These are phyloP conservation scores for Lordiphosa collinella DNA, from an alignment of 1,140 invertebrate genomes.

Conservation along the genomic window DNA sequence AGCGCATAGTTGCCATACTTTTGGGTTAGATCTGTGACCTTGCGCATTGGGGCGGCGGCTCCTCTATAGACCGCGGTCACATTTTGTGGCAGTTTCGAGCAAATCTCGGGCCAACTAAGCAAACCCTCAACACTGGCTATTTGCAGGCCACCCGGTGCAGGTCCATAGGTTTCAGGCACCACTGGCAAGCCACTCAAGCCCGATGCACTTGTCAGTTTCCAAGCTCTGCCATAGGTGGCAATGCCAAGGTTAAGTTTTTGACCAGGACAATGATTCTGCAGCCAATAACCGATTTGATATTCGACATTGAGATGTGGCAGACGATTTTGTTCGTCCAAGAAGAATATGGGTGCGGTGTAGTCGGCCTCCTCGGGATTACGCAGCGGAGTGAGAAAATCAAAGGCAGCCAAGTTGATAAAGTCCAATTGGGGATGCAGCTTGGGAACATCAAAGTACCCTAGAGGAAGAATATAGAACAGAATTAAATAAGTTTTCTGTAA, in stretches of 20 bases:
- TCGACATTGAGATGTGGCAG: constrained; percentile 82
- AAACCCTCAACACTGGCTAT: constrained; percentile 82
- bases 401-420: constrained; percentile 88
- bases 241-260: constrained; percentile 91
- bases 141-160: constrained; percentile 83
- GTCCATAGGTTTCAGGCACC: constrained; percentile 84
- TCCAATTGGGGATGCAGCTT: constrained; percentile 86
- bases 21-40: constrained; percentile 86
- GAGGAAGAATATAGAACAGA: no score
- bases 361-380: constrained; percentile 88
- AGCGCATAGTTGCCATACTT: constrained; percentile 88
- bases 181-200: constrained; percentile 88
- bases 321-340: constrained; percentile 79
- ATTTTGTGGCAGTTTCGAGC: constrained; percentile 80
- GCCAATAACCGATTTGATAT: constrained; percentile 83
- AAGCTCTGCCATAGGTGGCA: constrained; percentile 90
- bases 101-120: constrained; percentile 84
- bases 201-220: constrained; percentile 86
- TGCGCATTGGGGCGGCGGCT: constrained; percentile 83
- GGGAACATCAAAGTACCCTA: constrained; percentile 85
- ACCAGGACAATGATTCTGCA: constrained; percentile 83
- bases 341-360: constrained; percentile 85
- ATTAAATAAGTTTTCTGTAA: no score
- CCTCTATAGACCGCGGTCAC: constrained; percentile 81
- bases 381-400: constrained; percentile 88